Base-by-base conservation (phyloP, 92 coral and sea anemone species). In the Paragorgia papillata region DNA sequence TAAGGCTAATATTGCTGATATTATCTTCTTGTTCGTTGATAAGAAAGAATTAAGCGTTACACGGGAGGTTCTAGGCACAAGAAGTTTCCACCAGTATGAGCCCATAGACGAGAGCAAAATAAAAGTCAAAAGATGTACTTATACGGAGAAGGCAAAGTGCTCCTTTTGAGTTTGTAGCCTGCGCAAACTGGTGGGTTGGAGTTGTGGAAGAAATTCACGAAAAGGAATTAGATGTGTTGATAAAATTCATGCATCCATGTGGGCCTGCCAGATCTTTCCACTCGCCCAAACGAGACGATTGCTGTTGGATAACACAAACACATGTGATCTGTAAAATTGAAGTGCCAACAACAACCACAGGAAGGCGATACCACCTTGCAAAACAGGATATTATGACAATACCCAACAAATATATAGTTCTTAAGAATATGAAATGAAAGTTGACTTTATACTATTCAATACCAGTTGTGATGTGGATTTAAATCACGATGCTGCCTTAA, bases 161-260 rank as follows among this genome's bases (percentile, higher is more conserved):
- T 37, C 43, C 53, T 24, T 79, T 53, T 54, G 62, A 79, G 32
- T 55, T 79, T 55, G 67, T 79, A 7, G 76, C 66, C 66, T 79
- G 69, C 46, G 8, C 75, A 18, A 40, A 59, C 35, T 29, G 58
- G 37, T 75, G 80, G 69, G 62, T 74, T 74, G 69, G 80, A 34
- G 28, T 57, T 54, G 67, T 79, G 19, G 66, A 66, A 64, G n/a
- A n/a, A n/a, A 32, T 13, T 31, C 51, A 64, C 20, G 69, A 66
- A 21, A 41, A 79, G 51, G 68, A 79, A 37, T 60, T 66, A 39
- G 77, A 80, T 29, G 32, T 80, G 17, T 34, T 66, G 28, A 58
- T 68, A 3, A 80, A 80, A 35, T 80, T 67, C 53, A 80, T 80
- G 79, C 60, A 80, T 69, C 77, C 77, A 34, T 17, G 63, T 51